Evolutionary conservation across 2,888 invertebrate species (phyloP).

Genomic region (Yponomeuta malinellus): DNA sequence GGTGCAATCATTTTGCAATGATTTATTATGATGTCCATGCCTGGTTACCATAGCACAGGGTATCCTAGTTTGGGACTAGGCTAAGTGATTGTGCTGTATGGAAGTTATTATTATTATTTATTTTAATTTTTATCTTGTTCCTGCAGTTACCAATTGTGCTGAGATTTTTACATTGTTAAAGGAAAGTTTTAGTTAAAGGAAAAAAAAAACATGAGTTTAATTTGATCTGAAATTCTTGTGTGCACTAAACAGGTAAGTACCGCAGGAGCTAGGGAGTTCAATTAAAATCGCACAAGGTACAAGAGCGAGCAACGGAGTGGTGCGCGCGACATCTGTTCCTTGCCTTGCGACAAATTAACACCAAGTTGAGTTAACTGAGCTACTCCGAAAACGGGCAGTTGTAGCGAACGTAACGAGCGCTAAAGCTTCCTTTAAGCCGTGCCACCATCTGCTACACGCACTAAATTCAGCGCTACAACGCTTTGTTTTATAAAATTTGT

Average conservation of each 20-base stretch:
- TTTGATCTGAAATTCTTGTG: too few species aligned
- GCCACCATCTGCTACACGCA: conserved; percentile 61
- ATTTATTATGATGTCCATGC: too few species aligned
- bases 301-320: conserved; percentile 24
- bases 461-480: conserved; percentile 70
- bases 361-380: conserved; percentile 56
- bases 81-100: too few species aligned
- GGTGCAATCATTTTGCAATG: too few species aligned
- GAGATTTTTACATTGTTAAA: too few species aligned
- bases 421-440: conserved; percentile 62
- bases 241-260: background rate
- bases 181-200: too few species aligned
- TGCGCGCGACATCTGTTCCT: conserved; percentile 59
- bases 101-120: too few species aligned
- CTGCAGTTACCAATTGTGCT: too few species aligned
- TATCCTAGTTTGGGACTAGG: too few species aligned
- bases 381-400: conserved; percentile 54
- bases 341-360: conserved; percentile 68
- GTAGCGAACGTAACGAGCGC: conserved; percentile 53
- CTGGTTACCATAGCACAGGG: too few species aligned
- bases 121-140: too few species aligned
- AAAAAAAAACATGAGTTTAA: too few species aligned
- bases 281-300: conserved; percentile 7
- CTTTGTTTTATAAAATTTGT: conserved; percentile 72
- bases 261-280: background rate